Conservation (phyloP, 2,888 invertebrate species). For the Ophion ventricosus region DNA sequence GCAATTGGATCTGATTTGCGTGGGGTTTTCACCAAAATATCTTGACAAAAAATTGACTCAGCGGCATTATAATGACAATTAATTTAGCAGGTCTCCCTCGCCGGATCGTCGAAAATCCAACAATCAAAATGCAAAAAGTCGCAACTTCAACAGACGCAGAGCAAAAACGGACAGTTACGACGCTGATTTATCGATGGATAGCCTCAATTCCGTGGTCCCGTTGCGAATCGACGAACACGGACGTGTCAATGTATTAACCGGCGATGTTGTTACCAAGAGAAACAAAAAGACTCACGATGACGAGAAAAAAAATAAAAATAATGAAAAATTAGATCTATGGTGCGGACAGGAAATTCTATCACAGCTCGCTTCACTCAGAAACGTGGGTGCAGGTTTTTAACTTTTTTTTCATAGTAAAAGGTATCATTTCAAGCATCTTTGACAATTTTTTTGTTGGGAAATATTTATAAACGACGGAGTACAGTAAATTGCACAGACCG, state of each 20-base stretch:
- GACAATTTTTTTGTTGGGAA: no score
- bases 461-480: no score
- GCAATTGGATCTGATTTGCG: neutral
- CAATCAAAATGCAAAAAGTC: conserved; percentile 73
- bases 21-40: neutral
- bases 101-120: conserved; percentile 75
- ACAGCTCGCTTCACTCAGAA: conserved; percentile 78
- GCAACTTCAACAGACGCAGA: conserved; percentile 72
- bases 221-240: conserved; percentile 85
- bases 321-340: conserved; percentile 74
- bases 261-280: conserved; percentile 56
- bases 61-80: conserved; percentile 1
- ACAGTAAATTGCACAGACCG: no score
- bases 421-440: no score
- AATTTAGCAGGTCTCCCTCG: conserved; percentile 77
- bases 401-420: no score
- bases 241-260: conserved; percentile 82
- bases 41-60: neutral
- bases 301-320: conserved; percentile 70
- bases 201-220: conserved; percentile 82
- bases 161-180: conserved; percentile 77
- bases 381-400: no score
- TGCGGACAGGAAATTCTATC: conserved; percentile 78
- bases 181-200: conserved; percentile 80
- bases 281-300: conserved; percentile 70